Evolutionary conservation across 2,888 invertebrate species (phyloP).

Genomic region (Neoitamus cyanurus): DNA sequence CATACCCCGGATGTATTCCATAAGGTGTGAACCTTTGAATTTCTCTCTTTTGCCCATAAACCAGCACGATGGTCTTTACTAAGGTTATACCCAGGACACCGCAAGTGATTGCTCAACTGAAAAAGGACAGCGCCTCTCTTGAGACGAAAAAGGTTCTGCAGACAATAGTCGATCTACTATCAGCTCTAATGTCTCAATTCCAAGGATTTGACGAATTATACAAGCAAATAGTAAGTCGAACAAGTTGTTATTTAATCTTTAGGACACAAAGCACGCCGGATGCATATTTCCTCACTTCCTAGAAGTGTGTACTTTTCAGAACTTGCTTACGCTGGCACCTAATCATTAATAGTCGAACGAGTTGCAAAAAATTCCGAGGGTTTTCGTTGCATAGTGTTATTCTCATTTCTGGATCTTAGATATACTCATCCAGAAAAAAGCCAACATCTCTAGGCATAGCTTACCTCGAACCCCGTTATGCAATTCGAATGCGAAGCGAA

Average conservation of each 20-base stretch:
- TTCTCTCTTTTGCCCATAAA: background rate
- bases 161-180: slow-evolving; percentile 72
- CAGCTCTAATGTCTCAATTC: slow-evolving; percentile 69
- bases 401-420: too few relatives aligned
- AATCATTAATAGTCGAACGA: too few relatives aligned
- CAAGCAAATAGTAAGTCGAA: slow-evolving; percentile 66
- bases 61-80: background rate
- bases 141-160: slow-evolving; percentile 70
- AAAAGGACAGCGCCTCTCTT: slow-evolving; percentile 70
- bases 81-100: slow-evolving; percentile 69
- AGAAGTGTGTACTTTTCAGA: too few relatives aligned
- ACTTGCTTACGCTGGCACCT: too few relatives aligned
- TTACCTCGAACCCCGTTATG: too few relatives aligned
- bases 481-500: too few relatives aligned
- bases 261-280: background rate
- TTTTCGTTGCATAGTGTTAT: too few relatives aligned
- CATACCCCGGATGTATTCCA: slow-evolving; percentile 37
- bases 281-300: background rate
- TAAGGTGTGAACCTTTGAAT: background rate
- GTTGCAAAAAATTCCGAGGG: too few relatives aligned
- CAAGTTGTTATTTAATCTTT: background rate
- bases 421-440: too few relatives aligned
- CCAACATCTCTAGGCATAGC: too few relatives aligned
- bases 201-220: slow-evolving; percentile 67
- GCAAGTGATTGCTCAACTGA: slow-evolving; percentile 68